Evolutionary conservation across 2,113 vertebrate species (phyloP).

Genomic region (Excalfactoria chinensis): DNA sequence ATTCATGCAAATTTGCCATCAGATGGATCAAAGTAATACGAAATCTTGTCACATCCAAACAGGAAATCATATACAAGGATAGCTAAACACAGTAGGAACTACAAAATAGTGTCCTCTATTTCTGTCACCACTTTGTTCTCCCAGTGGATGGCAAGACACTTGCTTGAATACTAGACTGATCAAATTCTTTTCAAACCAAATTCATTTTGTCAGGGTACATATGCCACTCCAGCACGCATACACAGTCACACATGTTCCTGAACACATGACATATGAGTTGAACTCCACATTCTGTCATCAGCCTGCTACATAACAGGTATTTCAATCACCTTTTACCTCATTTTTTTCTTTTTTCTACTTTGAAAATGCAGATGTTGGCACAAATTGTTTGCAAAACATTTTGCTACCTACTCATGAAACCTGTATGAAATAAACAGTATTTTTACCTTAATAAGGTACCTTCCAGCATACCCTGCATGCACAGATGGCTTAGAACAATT

Average conservation of each 20-base stretch:
- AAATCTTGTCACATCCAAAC: neutral
- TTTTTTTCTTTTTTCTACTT: neutral
- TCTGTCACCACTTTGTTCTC: neutral
- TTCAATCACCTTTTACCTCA: neutral
- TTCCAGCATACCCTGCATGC: neutral
- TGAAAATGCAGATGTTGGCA: neutral
- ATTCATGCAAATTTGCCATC: neutral
- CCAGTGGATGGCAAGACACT: neutral
- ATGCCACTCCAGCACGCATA: neutral
- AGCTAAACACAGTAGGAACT: neutral
- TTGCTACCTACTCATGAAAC: neutral
- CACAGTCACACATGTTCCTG: neutral
- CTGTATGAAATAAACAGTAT: accelerated
- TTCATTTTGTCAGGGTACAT: neutral
- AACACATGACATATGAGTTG: accelerated
- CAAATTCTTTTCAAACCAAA: neutral
- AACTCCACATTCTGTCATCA: neutral
- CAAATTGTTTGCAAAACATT: neutral
- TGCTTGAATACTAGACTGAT: neutral
- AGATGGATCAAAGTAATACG: neutral
- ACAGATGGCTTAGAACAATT: neutral
- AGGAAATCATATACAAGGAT: neutral
- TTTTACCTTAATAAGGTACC: neutral
- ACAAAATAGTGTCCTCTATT: neutral
- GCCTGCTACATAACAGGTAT: neutral